Base-by-base conservation (phyloP, 2,113 vertebrate genomes). In the Ifrita kowaldi region DNA sequence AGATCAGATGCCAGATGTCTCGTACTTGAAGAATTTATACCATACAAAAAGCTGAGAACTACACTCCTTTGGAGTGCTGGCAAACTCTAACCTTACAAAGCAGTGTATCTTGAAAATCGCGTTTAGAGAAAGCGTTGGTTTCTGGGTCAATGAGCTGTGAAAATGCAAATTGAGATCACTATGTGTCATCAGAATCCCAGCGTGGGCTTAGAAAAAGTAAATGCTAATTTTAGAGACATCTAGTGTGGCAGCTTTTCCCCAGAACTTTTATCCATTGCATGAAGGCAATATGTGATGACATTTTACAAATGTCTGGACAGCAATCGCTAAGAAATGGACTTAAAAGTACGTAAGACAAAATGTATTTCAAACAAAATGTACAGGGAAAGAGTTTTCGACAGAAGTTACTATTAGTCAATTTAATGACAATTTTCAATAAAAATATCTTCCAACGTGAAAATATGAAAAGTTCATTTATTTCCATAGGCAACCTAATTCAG, bases 401-500 rank as follows among this genome's bases (percentile, higher is more conserved):
- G 10, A 81, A 78, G 50, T 59, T 55, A 70, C 46, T 41, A 42
- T 22, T 47, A 33, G 37, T 26, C 50, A 68, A 47, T 68, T 93
- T 80, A 56, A 86, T 6, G 15, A 39, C 64, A 41, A 60, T 55
- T 41, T 57, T 19, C 60, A 96, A 97, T 76, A 85, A 97, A 91
- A 85, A 42, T 52, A 71, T 35, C 57, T 92, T 79, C 55, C 71
- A 87, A 85, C 16, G 17, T 16, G 23, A 95, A 95, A 95, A 95
- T 97, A 96, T 22, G 75, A 96, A 97, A 97, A 95, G 49, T 74
- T 95, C 24, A 50, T 97, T 97, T 97, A 96, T 97, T 97, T 96
- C 55, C 89, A 96, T 95, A 97, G 71, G 84, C 83, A 96, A 93
- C 65, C 87, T 95, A 80, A 95, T 98, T 98, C 97, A 98, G 95